phyloP scores from a whole-genome alignment of 2,113 vertebrate genomes.

The Kobus ellipsiprymnus region DNA sequence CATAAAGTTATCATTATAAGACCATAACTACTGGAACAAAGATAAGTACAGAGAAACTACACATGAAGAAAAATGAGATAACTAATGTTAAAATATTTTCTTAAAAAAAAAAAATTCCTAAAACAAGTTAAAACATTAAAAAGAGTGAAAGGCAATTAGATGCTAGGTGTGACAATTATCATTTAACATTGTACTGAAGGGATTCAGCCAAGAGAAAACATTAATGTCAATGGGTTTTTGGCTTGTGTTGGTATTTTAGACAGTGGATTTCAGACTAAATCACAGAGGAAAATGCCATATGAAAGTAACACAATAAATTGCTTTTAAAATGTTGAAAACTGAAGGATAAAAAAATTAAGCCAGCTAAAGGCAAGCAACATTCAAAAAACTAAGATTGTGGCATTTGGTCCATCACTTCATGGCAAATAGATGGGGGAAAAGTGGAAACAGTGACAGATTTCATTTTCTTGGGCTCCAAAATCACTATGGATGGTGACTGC shows the following conservation, averaged over 20 bases:
- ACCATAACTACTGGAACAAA: not conserved
- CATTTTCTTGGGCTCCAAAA: not conserved
- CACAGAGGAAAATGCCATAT: not conserved
- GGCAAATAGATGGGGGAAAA: not conserved
- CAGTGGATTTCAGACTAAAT: not conserved
- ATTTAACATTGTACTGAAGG: not conserved
- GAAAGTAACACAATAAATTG: not conserved
- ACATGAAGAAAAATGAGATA: not conserved
- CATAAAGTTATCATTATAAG: not conserved
- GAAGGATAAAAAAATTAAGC: conserved; percentile 2
- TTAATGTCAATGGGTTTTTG: not conserved
- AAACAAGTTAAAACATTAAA: not conserved
- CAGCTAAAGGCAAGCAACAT: not conserved
- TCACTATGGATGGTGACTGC: not conserved
- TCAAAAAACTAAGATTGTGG: not conserved
- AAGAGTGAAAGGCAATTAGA: not conserved
- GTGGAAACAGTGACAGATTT: not conserved
- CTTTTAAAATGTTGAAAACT: not conserved
- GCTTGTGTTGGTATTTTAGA: not conserved
- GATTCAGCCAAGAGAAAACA: not conserved
- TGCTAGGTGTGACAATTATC: not conserved
- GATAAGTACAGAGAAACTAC: not conserved
- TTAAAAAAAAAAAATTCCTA: not conserved
- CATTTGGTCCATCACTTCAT: not conserved
- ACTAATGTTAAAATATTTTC: not conserved